A percentile compares a stretch with the other conserved stretches of the same genome.
Evolutionary conservation across 2,113 vertebrate species (phyloP).

Genomic region (Nothoprocta pentlandii): DNA sequence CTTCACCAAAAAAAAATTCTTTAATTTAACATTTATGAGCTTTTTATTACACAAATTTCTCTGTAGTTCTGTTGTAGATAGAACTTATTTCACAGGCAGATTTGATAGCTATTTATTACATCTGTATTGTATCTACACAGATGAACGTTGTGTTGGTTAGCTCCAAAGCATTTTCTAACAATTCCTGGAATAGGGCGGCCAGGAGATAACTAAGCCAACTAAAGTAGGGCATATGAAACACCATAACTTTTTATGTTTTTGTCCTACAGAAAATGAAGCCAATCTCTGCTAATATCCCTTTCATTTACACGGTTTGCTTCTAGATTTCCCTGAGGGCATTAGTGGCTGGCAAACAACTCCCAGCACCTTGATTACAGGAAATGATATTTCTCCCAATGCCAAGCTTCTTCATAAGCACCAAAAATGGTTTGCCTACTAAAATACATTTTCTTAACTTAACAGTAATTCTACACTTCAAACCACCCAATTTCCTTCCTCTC

Average conservation of each 20-base stretch:
- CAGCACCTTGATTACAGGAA: slow-evolving; percentile 73
- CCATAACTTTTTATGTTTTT: slow-evolving; percentile 49
- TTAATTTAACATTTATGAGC: slow-evolving; percentile 52
- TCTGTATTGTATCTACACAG: background rate
- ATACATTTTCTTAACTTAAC: slow-evolving; percentile 45
- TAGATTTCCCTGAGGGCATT: slow-evolving; percentile 66
- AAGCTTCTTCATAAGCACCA: slow-evolving; percentile 43
- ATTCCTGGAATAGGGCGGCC: slow-evolving; percentile 20
- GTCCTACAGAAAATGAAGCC: slow-evolving; percentile 53
- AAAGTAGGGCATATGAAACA: slow-evolving; percentile 38
- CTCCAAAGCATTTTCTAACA: slow-evolving; percentile 16
- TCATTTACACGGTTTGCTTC: slow-evolving; percentile 33
- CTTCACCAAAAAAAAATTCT: slow-evolving; percentile 28
- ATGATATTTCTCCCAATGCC: slow-evolving; percentile 61
- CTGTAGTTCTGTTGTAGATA: background rate
- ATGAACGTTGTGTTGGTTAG: background rate
- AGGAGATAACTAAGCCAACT: slow-evolving; percentile 43
- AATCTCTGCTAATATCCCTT: slow-evolving; percentile 58
- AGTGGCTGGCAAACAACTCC: slow-evolving; percentile 66
- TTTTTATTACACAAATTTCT: slow-evolving; percentile 35
- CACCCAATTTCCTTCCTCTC: slow-evolving; percentile 70
- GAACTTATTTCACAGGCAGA: background rate
- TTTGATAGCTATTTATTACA: background rate
- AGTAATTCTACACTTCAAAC: slow-evolving; percentile 44
- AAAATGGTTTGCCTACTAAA: slow-evolving; percentile 53